phyloP scores from a whole-genome alignment of 2,113 vertebrate species.

The Toxostoma redivivum region DNA sequence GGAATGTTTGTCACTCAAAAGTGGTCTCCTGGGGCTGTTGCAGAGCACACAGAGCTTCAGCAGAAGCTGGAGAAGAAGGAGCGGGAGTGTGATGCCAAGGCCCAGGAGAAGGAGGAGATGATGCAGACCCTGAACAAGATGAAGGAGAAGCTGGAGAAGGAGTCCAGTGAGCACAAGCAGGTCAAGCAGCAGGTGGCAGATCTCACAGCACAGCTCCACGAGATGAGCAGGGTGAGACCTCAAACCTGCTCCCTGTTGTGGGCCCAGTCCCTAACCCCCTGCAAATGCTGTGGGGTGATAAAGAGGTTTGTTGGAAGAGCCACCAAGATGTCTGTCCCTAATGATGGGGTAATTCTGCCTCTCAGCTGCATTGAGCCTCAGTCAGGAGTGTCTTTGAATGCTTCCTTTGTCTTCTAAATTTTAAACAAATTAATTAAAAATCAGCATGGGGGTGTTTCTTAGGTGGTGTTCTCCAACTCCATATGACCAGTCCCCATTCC shows the following conservation, averaged over 20 bases:
- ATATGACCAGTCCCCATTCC: not conserved
- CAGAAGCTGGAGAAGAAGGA: conserved; percentile 98
- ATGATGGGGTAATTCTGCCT: not conserved
- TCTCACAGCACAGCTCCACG: conserved; percentile 84
- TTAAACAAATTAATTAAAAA: not conserved
- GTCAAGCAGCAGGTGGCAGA: conserved; percentile 95
- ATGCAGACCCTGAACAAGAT: conserved; percentile 99
- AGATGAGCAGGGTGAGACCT: conserved; percentile 86
- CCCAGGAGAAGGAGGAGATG: conserved; percentile 99
- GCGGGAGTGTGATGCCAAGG: conserved; percentile 94
- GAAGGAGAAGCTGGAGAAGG: conserved; percentile 98
- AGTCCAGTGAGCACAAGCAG: conserved; percentile 89
- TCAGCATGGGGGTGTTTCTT: not conserved
- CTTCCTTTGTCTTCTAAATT: not conserved
- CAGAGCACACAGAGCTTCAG: conserved; percentile 94
- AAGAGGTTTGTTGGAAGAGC: not conserved
- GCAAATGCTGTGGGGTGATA: not conserved
- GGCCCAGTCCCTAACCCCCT: not conserved
- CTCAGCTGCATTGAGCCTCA: not conserved
- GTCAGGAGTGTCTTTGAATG: not conserved
- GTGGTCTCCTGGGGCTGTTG: not conserved
- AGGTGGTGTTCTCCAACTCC: not conserved
- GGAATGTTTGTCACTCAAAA: not conserved
- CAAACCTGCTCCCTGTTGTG: fast-evolving
- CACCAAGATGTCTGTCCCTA: not conserved